Evolutionary conservation across 2,888 invertebrate species (phyloP).

Genomic region (Philhelius pedissequus): DNA sequence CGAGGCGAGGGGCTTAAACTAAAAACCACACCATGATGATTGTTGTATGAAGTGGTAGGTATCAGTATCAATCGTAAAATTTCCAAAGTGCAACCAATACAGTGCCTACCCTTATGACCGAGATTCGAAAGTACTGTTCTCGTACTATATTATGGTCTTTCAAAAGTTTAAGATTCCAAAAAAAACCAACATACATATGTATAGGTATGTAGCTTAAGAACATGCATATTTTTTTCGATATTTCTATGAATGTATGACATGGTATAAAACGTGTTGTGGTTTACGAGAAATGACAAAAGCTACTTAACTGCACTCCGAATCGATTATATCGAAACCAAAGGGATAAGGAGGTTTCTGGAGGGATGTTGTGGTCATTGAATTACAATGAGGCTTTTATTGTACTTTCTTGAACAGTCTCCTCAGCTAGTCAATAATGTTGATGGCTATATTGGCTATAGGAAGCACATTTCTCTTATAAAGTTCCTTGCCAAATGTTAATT

Average conservation of each 20-base stretch:
- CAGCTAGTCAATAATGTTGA: neutral
- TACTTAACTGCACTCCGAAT: slow-evolving; percentile 53
- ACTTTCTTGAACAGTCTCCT: neutral
- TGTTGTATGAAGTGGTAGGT: slow-evolving; percentile 16
- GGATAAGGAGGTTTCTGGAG: neutral
- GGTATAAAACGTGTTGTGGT: neutral
- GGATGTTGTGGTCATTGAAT: slow-evolving; percentile 49
- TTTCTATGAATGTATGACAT: neutral
- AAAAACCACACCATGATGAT: neutral
- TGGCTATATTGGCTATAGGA: neutral
- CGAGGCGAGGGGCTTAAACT: neutral
- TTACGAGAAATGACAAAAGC: slow-evolving; percentile 50
- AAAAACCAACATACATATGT: neutral
- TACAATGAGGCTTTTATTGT: slow-evolving; percentile 21
- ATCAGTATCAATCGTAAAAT: neutral
- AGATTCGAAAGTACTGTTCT: slow-evolving; percentile 19
- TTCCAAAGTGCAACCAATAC: slow-evolving; percentile 21
- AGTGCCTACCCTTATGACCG: neutral
- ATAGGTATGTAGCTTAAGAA: neutral
- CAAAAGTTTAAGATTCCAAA: slow-evolving; percentile 22
- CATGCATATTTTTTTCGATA: neutral
- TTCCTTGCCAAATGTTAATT: neutral
- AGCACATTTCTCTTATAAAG: neutral
- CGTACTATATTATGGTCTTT: slow-evolving; percentile 22
- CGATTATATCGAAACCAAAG: slow-evolving; percentile 33